Percentiles rank a stretch among this genome's conserved stretches.
phyloP scores from a whole-genome alignment of 2,888 invertebrate species.

The Protodeltote pygarga region DNA sequence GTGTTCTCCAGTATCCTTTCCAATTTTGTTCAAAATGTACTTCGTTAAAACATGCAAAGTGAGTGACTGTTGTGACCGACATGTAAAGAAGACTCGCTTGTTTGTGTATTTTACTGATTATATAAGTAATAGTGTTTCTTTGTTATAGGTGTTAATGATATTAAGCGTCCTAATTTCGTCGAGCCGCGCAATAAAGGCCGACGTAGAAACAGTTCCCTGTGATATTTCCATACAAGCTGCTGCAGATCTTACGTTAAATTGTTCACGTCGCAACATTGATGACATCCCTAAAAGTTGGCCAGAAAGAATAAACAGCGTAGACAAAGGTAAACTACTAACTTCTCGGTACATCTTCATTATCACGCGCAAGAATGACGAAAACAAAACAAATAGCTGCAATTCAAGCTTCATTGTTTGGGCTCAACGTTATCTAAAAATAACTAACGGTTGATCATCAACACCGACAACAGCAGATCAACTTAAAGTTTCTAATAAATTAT shows the following conservation, averaged over 20 bases:
- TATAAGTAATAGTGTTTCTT: constrained; percentile 73
- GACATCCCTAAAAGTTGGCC: constrained; percentile 73
- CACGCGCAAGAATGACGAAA: constrained; percentile 45
- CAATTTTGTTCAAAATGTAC: constrained; percentile 76
- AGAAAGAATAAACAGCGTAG: constrained; percentile 64
- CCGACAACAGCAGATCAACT: constrained; percentile 28
- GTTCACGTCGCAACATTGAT: constrained; percentile 72
- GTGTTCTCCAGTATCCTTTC: constrained; percentile 74
- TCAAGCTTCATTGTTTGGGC: constrained; percentile 34
- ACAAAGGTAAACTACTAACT: constrained; percentile 82
- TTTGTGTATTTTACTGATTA: constrained; percentile 55
- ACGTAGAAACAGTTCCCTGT: constrained; percentile 63
- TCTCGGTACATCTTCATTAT: no score
- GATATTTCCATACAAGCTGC: constrained; percentile 69
- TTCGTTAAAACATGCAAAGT: constrained; percentile 66
- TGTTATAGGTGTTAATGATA: constrained; percentile 83
- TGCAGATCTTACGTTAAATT: constrained; percentile 74
- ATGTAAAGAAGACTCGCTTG: constrained; percentile 44
- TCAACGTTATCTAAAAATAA: constrained; percentile 21
- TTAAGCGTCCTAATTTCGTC: constrained; percentile 72
- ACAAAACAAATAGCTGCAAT: constrained; percentile 53
- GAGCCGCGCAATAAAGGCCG: constrained; percentile 60
- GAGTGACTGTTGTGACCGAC: constrained; percentile 63
- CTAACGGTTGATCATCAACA: constrained; percentile 31
- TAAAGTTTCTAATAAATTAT: constrained; percentile 33